Percentiles rank a stretch among this genome's conserved stretches.
Conservation (phyloP, 2,797 vertebrate genomes). For the Sebastes aleutianus region DNA sequence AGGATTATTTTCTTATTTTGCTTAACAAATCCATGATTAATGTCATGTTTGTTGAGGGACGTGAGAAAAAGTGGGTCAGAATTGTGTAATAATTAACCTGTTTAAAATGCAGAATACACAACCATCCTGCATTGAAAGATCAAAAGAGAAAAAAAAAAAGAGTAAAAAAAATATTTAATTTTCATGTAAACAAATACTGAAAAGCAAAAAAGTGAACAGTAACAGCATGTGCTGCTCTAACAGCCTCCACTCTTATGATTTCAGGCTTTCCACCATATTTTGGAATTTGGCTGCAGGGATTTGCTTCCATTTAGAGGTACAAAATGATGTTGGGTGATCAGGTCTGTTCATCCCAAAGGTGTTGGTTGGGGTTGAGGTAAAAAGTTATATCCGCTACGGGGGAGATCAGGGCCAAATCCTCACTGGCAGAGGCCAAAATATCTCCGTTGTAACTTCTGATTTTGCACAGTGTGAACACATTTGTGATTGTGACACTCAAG, state of each 20-base stretch:
- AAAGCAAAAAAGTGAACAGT: neutral
- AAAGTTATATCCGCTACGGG: neutral
- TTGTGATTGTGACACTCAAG: no score
- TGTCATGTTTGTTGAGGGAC: neutral
- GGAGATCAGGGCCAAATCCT: neutral
- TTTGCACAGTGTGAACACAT: neutral
- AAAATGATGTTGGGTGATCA: neutral
- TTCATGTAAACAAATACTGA: neutral
- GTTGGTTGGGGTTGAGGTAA: neutral
- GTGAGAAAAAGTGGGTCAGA: neutral
- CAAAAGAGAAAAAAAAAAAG: neutral
- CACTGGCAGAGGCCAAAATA: neutral
- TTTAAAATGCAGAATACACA: neutral
- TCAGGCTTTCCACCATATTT: neutral
- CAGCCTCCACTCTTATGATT: neutral
- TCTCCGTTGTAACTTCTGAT: neutral
- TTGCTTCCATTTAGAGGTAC: neutral
- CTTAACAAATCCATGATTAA: neutral
- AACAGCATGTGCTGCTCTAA: neutral
- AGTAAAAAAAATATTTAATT: neutral
- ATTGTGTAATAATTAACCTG: neutral
- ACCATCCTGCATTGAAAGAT: neutral
- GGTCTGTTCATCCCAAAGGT: neutral
- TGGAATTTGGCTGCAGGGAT: neutral
- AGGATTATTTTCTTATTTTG: neutral